These are phyloP conservation scores for Acanthornis magna DNA, from an alignment of 2,797 vertebrate species.

Conservation along the genomic window DNA sequence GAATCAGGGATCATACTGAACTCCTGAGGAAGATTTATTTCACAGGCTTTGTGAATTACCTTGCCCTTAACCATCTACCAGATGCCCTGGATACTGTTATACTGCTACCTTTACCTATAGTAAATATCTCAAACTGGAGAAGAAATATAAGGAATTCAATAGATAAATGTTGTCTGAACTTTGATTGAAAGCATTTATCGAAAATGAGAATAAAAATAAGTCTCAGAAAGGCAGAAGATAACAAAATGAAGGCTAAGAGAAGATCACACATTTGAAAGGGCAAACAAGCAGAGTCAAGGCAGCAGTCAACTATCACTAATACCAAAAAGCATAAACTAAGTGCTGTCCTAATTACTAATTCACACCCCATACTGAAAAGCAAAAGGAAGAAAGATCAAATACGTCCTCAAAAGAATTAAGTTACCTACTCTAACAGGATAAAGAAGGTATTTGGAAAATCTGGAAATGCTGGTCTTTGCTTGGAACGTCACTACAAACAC, in stretches of 20 bases:
- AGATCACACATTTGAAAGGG: neutral
- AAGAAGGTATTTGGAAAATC: neutral
- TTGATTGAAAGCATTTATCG: neutral
- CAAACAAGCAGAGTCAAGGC: neutral
- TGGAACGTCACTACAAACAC: neutral
- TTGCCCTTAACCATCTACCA: neutral
- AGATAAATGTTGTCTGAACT: neutral
- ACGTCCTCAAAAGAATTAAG: neutral
- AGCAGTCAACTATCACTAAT: neutral
- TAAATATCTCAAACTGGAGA: neutral
- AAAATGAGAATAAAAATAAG: neutral
- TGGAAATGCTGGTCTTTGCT: neutral
- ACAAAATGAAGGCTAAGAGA: neutral
- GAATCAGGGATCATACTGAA: neutral
- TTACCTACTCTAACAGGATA: neutral
- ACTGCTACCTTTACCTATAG: neutral
- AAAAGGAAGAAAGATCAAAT: neutral
- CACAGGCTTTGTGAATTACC: neutral
- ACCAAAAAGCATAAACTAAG: neutral
- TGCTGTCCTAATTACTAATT: neutral
- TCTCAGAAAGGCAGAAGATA: neutral
- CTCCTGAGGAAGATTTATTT: neutral
- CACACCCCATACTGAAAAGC: neutral
- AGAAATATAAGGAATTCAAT: neutral
- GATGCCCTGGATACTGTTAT: neutral